Evolutionary conservation across 1,140 invertebrate species (phyloP).

Genomic region (Eufriesea mexicana): DNA sequence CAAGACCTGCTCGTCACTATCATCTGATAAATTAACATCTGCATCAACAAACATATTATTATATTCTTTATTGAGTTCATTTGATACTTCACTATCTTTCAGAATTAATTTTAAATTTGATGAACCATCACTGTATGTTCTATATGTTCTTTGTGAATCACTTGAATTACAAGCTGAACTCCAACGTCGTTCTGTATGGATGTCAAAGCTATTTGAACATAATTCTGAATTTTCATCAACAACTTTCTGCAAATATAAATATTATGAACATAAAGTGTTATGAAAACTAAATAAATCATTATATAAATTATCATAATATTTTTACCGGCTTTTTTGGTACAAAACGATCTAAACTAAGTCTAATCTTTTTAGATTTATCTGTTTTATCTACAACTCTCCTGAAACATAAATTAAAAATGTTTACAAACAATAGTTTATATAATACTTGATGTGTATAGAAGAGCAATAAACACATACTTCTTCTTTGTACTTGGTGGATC

Average conservation of each 20-base stretch:
- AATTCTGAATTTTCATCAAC: constrained; percentile 59
- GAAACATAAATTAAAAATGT: constrained; percentile 35
- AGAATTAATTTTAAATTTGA: constrained; percentile 53
- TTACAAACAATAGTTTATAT: constrained; percentile 8
- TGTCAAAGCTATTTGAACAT: constrained; percentile 58
- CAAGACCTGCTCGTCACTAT: constrained; percentile 63
- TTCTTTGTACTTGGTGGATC: constrained; percentile 82
- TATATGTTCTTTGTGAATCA: constrained; percentile 66
- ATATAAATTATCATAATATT: constrained; percentile 13
- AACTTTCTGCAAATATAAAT: constrained; percentile 66
- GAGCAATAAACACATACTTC: constrained; percentile 79
- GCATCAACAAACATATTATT: constrained; percentile 76
- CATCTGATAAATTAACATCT: constrained; percentile 78
- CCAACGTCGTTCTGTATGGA: constrained; percentile 75
- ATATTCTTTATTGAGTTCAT: constrained; percentile 60
- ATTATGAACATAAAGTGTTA: neutral
- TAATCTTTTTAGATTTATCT: constrained; percentile 77
- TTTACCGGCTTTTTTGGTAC: constrained; percentile 73
- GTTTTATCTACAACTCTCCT: constrained; percentile 70
- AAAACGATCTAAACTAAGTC: constrained; percentile 77
- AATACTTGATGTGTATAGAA: neutral
- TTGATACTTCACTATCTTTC: constrained; percentile 61
- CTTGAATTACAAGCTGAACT: constrained; percentile 69
- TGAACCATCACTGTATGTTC: constrained; percentile 64
- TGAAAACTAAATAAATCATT: neutral